Conservation (phyloP, 1,140 invertebrate species). For the Bradysia coprophila region DNA sequence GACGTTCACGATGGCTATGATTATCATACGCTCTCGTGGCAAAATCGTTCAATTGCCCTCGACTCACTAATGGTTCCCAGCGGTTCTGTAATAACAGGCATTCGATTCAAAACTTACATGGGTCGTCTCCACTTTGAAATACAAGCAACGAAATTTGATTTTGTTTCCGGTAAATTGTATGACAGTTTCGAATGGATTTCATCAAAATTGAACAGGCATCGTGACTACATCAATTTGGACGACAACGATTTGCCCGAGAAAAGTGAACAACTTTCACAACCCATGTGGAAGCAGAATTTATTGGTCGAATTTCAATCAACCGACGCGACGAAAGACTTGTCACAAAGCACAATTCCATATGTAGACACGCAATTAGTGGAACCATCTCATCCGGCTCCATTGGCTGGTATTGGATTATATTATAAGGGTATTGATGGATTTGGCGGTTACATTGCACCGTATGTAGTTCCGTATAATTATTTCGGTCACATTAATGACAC, state of each 20-base stretch:
- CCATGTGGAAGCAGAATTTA: too few species aligned
- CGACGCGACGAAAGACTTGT: slow-evolving; percentile 56
- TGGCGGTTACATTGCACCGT: slow-evolving; percentile 60
- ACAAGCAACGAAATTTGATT: slow-evolving; percentile 58
- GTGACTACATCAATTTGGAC: slow-evolving; percentile 31
- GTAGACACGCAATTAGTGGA: slow-evolving; percentile 52
- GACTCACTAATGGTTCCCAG: slow-evolving; percentile 51
- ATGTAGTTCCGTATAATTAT: slow-evolving; percentile 58
- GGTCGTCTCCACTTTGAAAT: slow-evolving; percentile 73
- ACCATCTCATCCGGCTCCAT: slow-evolving; percentile 26
- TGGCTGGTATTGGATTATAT: slow-evolving; percentile 44
- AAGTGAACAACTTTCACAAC: slow-evolving; percentile 24
- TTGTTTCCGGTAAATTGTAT: slow-evolving; percentile 48
- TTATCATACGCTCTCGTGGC: slow-evolving; percentile 48
- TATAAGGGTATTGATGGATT: slow-evolving; percentile 47
- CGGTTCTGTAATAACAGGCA: slow-evolving; percentile 35
- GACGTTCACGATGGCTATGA: slow-evolving; percentile 32
- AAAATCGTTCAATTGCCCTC: slow-evolving; percentile 48
- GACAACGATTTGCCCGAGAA: background rate
- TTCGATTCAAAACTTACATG: slow-evolving; percentile 54
- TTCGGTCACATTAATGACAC: slow-evolving; percentile 31
- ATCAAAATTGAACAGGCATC: slow-evolving; percentile 32
- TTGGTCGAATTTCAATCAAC: slow-evolving; percentile 55
- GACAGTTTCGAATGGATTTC: slow-evolving; percentile 54
- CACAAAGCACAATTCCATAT: slow-evolving; percentile 71